Conservation (phyloP, 1,140 invertebrate species). For the Artemia franciscana region DNA sequence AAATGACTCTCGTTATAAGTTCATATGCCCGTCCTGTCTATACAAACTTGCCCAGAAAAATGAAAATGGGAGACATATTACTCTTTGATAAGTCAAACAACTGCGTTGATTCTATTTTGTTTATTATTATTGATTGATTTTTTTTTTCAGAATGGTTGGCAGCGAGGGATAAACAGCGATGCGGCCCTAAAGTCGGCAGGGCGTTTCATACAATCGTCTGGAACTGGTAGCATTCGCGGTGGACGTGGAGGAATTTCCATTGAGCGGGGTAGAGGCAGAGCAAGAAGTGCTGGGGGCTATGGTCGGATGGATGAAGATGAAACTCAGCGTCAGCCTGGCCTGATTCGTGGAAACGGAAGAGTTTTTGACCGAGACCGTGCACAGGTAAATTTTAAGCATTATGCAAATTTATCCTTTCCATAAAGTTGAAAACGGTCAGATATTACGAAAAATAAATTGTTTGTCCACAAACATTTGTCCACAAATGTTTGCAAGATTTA, state of each 20-base stretch:
- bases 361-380: slow-evolving; percentile 20
- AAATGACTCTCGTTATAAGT: too few relatives aligned
- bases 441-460: background rate
- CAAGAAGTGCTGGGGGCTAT: slow-evolving; percentile 26
- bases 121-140: too few relatives aligned
- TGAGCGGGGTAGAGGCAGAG: slow-evolving; percentile 27
- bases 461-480: background rate
- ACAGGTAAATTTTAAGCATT: slow-evolving; percentile 16
- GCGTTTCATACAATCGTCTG: slow-evolving; percentile 14
- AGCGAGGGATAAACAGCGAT: slow-evolving; percentile 31
- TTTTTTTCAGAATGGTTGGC: too few relatives aligned
- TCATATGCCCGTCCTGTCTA: too few relatives aligned
- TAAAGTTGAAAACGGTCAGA: background rate
- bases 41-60: too few relatives aligned
- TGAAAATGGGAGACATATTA: too few relatives aligned
- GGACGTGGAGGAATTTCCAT: slow-evolving; percentile 31
- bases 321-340: slow-evolving; percentile 21
- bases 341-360: slow-evolving; percentile 17
- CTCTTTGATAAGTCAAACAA: too few relatives aligned
- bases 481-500: background rate
- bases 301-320: slow-evolving; percentile 27
- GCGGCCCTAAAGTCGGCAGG: slow-evolving; percentile 23
- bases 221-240: slow-evolving; percentile 15
- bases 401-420: background rate
- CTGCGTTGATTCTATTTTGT: too few relatives aligned